These are phyloP conservation scores for Aepyceros melampus DNA, from an alignment of 2,113 vertebrate species.

Conservation along the genomic window DNA sequence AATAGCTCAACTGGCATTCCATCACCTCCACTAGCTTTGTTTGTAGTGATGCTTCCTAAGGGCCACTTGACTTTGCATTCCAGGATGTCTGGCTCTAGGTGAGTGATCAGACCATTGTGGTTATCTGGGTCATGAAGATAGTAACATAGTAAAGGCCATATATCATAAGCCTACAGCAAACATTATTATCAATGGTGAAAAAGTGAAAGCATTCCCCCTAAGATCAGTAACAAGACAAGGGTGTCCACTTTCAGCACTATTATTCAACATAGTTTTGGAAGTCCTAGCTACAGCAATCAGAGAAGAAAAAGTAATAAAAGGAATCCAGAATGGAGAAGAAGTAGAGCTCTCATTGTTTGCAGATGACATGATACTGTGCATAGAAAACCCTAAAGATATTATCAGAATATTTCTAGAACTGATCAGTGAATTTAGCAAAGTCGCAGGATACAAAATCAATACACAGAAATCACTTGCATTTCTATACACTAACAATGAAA, in stretches of 20 bases:
- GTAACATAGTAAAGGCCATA: not conserved
- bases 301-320: not conserved
- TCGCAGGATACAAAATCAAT: not conserved
- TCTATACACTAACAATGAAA: not conserved
- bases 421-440: not conserved
- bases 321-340: not conserved
- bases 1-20: not conserved
- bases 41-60: accelerated
- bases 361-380: not conserved
- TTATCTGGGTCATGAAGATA: not conserved
- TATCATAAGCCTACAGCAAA: not conserved
- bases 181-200: not conserved
- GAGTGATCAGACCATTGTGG: not conserved
- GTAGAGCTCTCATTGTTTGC: not conserved
- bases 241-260: not conserved
- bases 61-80: not conserved
- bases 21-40: not conserved
- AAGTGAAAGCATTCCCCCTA: not conserved
- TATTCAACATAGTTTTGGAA: not conserved
- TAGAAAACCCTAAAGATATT: not conserved
- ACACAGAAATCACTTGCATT: not conserved
- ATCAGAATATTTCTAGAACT: not conserved
- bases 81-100: not conserved
- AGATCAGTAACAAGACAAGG: not conserved
- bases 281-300: not conserved